Conservation (phyloP, 2,888 invertebrate species). For the Lamellibrachia satsuma region DNA sequence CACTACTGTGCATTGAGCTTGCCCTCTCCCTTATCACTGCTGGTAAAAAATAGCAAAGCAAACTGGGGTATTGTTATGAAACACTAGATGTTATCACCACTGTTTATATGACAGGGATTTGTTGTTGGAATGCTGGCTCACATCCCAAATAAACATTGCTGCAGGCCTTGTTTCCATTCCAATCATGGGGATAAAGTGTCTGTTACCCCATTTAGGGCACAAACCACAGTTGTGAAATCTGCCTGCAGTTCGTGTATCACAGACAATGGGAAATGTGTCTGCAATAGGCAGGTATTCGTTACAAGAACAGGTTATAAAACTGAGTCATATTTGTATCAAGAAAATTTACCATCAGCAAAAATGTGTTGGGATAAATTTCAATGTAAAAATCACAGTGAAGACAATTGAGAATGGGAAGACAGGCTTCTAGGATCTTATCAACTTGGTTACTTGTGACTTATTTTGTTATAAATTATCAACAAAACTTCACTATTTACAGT, state of each 20-base stretch:
- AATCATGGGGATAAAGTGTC: not conserved
- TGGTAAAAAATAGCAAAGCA: not conserved
- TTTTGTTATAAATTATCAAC: no score
- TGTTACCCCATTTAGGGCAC: slow-evolving; percentile 1
- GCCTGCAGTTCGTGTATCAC: not conserved
- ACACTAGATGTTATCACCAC: not conserved
- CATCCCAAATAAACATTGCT: slow-evolving; percentile 1
- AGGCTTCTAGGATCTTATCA: no score
- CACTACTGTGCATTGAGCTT: not conserved
- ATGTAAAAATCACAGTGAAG: no score
- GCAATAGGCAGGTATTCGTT: not conserved
- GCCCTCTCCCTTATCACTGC: not conserved
- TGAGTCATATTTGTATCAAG: no score
- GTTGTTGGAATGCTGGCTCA: not conserved
- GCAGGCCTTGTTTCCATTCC: not conserved
- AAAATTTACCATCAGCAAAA: no score
- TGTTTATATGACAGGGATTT: slow-evolving; percentile 5
- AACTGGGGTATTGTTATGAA: not conserved
- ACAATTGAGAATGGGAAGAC: no score
- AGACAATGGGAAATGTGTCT: not conserved
- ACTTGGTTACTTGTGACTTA: no score
- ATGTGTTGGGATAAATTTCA: no score
- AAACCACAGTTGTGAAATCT: not conserved
- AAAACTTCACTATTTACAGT: no score
- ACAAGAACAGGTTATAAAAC: not conserved